Conservation (phyloP, 2,797 vertebrate species). For the Poeciliopsis gracilis region DNA sequence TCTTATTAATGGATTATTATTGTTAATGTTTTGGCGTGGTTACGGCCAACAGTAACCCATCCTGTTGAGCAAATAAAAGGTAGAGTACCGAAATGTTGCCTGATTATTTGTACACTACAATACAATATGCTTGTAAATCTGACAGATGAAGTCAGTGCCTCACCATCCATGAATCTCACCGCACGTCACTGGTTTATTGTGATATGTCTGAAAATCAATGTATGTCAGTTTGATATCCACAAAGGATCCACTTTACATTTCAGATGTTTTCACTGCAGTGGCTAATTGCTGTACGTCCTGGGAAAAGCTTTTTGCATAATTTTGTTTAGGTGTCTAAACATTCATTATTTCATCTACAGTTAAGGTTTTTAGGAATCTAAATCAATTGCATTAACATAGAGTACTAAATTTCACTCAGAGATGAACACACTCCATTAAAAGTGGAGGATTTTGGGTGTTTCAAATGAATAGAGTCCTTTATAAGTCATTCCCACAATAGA, state of each 20-base stretch:
- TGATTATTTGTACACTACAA: too few species aligned
- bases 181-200: too few species aligned
- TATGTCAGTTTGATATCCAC: not conserved
- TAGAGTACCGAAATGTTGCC: too few species aligned
- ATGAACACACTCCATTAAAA: not conserved
- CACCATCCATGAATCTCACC: too few species aligned
- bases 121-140: too few species aligned
- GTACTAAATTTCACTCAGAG: not conserved
- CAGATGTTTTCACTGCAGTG: not conserved
- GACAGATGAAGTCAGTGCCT: too few species aligned
- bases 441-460: not conserved
- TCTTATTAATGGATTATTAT: too few species aligned
- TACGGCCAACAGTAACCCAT: too few species aligned
- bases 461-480: too few species aligned
- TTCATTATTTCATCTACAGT: not conserved
- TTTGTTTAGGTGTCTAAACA: not conserved
- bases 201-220: not conserved
- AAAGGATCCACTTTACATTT: not conserved
- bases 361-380: not conserved
- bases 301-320: not conserved
- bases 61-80: too few species aligned
- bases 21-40: too few species aligned
- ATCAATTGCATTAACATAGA: not conserved
- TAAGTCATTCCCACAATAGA: too few species aligned
- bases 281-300: not conserved